Evolutionary conservation across 2,888 invertebrate species (phyloP), one percentile per base, ranked within the genome.

Genomic region (Epinotia demarniana): DNA sequence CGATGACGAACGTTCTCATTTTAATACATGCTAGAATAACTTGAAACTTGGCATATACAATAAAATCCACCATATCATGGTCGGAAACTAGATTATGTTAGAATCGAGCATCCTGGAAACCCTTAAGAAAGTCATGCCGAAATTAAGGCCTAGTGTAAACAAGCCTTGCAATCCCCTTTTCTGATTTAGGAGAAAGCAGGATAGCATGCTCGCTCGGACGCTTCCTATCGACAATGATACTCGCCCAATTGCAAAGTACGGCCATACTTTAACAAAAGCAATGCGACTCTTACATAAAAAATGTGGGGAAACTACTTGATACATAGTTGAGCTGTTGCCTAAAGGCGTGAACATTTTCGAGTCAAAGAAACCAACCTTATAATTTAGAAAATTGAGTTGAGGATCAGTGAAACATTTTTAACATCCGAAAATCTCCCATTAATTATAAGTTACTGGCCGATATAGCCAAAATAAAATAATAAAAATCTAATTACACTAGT

Each of bases 401-500:
- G 71, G 75, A 72, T 67, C 75, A 71, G 67, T 71, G 53, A 66
- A 67, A 55, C 61, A 43, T 61, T 57, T 46, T 61, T 60, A 60
- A 70, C 66, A 39, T 73, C 46, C 72, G 55, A 64, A 63, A 73
- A 73, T 66, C 71, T 72, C 75, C 55, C 71, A 71, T 72, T 74
- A 73, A 55, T 61, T 66, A 73, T 75, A 75, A 75, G 75, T 75
- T 90, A 91, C 91, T 89, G 92, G 91, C 92, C 89, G 82, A 66
- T 79, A 77, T 82, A 86, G 91, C 92, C 92, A 87, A 88, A 84
- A 84, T 78, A 82, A 86, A 85, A 85, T 81, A 86, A 85, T 87
- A 87, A 85, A 89, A 85, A 88, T 90, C 91, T 91, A 91, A 89
- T 83, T 82, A 86, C 73, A 84, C 85, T 85, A 88, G 82, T 85